Percentiles rank a stretch among this genome's conserved stretches.
phyloP scores from a whole-genome alignment of 2,113 vertebrate genomes.

The Empidonax traillii region DNA sequence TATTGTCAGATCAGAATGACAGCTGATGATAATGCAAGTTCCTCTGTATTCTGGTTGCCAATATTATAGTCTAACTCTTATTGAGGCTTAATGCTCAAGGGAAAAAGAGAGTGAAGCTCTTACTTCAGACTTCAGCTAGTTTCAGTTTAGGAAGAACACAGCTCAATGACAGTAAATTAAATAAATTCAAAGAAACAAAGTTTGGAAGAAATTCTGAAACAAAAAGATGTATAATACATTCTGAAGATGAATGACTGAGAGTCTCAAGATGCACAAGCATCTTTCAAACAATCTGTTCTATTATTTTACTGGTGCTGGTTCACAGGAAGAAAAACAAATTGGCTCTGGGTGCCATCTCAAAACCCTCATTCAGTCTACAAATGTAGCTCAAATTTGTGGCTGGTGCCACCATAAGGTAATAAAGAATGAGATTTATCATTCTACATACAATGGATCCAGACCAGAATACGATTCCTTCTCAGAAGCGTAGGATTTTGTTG shows the following conservation, averaged over 20 bases:
- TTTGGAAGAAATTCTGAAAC: not conserved
- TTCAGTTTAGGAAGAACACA: not conserved
- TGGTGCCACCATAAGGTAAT: not conserved
- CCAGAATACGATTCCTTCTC: not conserved
- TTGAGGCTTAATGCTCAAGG: not conserved
- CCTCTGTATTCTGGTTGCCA: not conserved
- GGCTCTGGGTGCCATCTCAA: not conserved
- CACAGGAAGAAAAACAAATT: constrained; percentile 9
- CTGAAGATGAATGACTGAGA: not conserved
- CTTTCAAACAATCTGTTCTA: not conserved
- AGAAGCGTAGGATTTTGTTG: not conserved
- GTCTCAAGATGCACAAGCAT: not conserved
- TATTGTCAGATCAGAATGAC: constrained; percentile 55
- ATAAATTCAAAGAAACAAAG: not conserved
- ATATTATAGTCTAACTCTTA: not conserved
- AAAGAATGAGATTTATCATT: not conserved
- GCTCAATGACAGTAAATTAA: not conserved
- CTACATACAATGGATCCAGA: not conserved
- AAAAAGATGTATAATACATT: not conserved
- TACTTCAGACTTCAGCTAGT: not conserved
- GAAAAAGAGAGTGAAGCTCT: not conserved
- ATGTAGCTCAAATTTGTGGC: not conserved
- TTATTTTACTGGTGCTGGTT: not conserved
- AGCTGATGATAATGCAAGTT: constrained; percentile 3
- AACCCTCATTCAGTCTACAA: not conserved